phyloP scores from a whole-genome alignment of 2,888 invertebrate species.

The Catocala fraxini region DNA sequence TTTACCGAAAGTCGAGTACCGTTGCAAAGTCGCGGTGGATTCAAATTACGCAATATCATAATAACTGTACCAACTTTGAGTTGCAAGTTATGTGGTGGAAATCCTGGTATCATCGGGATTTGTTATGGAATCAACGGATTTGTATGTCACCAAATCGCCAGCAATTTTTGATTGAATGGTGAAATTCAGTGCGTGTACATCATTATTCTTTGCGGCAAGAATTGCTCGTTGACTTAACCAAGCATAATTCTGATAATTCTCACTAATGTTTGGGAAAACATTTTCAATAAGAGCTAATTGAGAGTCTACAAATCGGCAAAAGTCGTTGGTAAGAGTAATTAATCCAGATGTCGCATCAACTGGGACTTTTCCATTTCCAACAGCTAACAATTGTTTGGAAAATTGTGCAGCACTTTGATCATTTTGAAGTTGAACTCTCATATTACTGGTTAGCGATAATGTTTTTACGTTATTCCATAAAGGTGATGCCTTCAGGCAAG shows the following conservation, averaged over 20 bases:
- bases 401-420: slow-evolving; percentile 43
- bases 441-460: slow-evolving; percentile 30
- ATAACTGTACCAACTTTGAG: slow-evolving; percentile 47
- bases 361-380: slow-evolving; percentile 25
- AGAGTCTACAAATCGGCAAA: slow-evolving; percentile 26
- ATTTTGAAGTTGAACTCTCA: slow-evolving; percentile 42
- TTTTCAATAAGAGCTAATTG: slow-evolving; percentile 13
- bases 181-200: slow-evolving; percentile 29
- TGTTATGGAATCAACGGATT: slow-evolving; percentile 37
- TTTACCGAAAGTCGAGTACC: slow-evolving; percentile 36
- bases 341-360: slow-evolving; percentile 25
- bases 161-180: slow-evolving; percentile 38
- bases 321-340: slow-evolving; percentile 26
- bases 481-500: slow-evolving; percentile 47
- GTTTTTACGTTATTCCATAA: slow-evolving; percentile 43
- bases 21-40: slow-evolving; percentile 46
- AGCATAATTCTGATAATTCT: slow-evolving; percentile 11
- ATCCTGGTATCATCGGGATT: slow-evolving; percentile 35
- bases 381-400: slow-evolving; percentile 36
- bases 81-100: slow-evolving; percentile 45
- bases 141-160: slow-evolving; percentile 29
- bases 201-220: slow-evolving; percentile 20
- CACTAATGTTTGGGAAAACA: slow-evolving; percentile 11
- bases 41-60: slow-evolving; percentile 46
- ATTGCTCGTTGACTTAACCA: slow-evolving; percentile 13